Base-by-base conservation (phyloP, 2,797 vertebrate genomes). In the Hozukius guyotensis region DNA sequence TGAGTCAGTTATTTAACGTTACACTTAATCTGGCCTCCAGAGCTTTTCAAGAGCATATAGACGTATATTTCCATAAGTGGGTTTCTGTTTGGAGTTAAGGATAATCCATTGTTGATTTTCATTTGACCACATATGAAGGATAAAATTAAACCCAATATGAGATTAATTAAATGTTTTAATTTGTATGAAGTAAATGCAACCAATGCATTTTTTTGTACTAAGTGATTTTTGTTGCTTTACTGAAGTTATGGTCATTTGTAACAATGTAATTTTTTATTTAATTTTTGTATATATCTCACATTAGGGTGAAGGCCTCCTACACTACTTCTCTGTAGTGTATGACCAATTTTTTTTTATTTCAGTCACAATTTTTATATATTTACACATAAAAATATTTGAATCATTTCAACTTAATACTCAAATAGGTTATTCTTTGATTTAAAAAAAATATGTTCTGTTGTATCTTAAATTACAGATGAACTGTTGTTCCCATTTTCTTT, bases 121-220 rank as follows among this genome's bases (percentile, higher is more conserved):
- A 8, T 81, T 82, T 89, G 63, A 88, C 85, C 76, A 88, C 77
- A 88, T 76, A 56, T 68, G 38, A 71, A 75, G 55, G 76, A 78
- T 77, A 0, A 71, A 75, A 75, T 87, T 5, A 49, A 72, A 22
- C 11, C 49, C 29, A 60, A 29, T 64, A 71, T 61, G 31, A 81
- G 34, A 78, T 64, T 2, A 63, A 72, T 70, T 29, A 2, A 7
- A 6, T 18, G 5, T 65, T 27, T 42, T 4, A 13, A 49, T 78
- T 77, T 77, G 3, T 67, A 20, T 77, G 20, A 83, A 64, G 13
- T 46, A 0, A 78, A 60, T 80, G 14, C n/a, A 75, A 55, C 53
- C 55, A 34, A 52, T 55, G 25, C 29, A 12, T 64, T 56, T 29
- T 18, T 71, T 63, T 4, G 16, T 64, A 27, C n/a, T 1, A 18